Percentiles rank a stretch among this genome's conserved stretches.
These are phyloP conservation scores for Eudemis profundana DNA, from an alignment of 2,888 invertebrate species.

Conservation along the genomic window DNA sequence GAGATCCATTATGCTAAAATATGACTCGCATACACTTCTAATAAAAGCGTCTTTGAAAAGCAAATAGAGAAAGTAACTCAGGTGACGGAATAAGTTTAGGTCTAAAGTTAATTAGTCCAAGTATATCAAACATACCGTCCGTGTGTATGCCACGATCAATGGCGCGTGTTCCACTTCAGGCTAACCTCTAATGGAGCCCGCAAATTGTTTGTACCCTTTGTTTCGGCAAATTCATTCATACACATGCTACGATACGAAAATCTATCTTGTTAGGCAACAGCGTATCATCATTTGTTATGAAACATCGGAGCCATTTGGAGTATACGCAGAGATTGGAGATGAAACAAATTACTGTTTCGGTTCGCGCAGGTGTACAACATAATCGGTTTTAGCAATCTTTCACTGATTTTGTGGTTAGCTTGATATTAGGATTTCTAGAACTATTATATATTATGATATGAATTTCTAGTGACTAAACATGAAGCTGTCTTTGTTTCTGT, in stretches of 20 bases:
- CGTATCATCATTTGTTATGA: conserved; percentile 72
- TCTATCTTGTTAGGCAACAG: conserved; percentile 74
- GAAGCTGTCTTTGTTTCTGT: too few species aligned
- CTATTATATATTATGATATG: neutral
- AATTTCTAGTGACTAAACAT: too few species aligned
- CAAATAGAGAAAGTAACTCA: too few species aligned
- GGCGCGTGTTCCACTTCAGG: conserved; percentile 56
- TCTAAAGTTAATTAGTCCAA: neutral
- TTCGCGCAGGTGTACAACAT: conserved; percentile 43
- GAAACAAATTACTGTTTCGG: conserved; percentile 42
- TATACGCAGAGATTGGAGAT: conserved; percentile 36
- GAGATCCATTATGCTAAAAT: too few species aligned
- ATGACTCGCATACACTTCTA: too few species aligned
- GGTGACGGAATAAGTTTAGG: too few species aligned
- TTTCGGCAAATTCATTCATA: conserved; percentile 72
- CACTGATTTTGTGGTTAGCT: conserved; percentile 22
- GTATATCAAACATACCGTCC: neutral
- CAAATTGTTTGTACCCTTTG: conserved; percentile 78
- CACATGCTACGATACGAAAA: conserved; percentile 63
- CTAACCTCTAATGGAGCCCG: conserved; percentile 64
- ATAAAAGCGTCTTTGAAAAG: too few species aligned
- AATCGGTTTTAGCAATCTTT: conserved; percentile 56
- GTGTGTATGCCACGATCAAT: conserved; percentile 32
- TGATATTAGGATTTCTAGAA: neutral
- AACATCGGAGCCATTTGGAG: conserved; percentile 55